Conservation (phyloP, 2,888 invertebrate species). For the Autographa gamma region DNA sequence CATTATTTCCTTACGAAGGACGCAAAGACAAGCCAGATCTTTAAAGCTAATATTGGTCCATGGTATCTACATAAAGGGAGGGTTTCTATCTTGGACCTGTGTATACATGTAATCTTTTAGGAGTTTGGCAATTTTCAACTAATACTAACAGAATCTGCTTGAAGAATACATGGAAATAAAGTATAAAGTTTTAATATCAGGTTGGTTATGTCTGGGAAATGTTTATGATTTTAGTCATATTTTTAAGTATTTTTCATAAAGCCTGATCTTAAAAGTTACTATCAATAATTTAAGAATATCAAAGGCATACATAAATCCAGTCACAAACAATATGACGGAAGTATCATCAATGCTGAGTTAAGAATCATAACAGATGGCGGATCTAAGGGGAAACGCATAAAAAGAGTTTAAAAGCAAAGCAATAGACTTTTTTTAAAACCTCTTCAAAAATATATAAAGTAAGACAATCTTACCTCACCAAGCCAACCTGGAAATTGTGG, state of each 20-base stretch:
- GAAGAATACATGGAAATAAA: not conserved
- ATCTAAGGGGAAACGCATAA: not conserved
- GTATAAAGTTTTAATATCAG: too few species aligned
- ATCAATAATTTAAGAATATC: not conserved
- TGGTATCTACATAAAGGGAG: not conserved
- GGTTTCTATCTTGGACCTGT: not conserved
- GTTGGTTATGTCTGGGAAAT: too few species aligned
- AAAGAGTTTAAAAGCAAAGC: slow-evolving; percentile 3
- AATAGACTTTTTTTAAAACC: slow-evolving; percentile 1
- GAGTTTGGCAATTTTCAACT: not conserved
- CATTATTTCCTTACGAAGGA: not conserved
- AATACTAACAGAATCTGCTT: not conserved
- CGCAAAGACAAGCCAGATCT: not conserved
- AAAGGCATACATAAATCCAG: not conserved
- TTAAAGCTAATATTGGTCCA: not conserved
- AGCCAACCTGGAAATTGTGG: slow-evolving; percentile 95
- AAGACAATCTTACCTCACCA: slow-evolving; percentile 92
- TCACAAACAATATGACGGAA: not conserved
- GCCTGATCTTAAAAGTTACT: too few species aligned
- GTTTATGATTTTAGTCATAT: too few species aligned
- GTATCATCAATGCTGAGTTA: not conserved
- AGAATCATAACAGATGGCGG: not conserved
- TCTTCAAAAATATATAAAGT: slow-evolving; percentile 2
- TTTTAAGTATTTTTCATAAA: too few species aligned
- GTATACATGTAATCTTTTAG: slow-evolving; percentile 2